Evolutionary conservation across 2,797 vertebrate genomes (phyloP), one percentile per base, ranked within the genome.

Genomic region (Falco rusticolus): DNA sequence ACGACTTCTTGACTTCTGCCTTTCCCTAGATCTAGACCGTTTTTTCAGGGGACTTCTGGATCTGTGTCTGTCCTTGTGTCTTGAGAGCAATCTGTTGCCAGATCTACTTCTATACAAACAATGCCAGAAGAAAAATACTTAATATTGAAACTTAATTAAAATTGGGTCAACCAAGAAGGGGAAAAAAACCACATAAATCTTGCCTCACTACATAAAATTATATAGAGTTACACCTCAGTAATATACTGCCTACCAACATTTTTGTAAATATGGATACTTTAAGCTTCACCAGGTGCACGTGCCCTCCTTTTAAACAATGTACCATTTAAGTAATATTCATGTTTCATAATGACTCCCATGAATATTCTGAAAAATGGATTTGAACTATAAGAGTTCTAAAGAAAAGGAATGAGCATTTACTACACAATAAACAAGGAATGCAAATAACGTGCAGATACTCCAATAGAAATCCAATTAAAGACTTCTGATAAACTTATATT

Each of bases 21-120:
- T 98, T 74, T 99, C 99, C 96, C 97, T 98, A 95, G 99, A 99
- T 78, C 97, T 98, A 29, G 99, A 99, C 61, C 90, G 98, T 93
- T 98, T 99, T 97, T 96, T 99, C 96, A 98, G 98, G 76, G 98
- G 95, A 86, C 98, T 98, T 89, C 98, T 98, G 64, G 98, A 98
- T 97, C 98, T 97, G 91, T 97, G 98, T 22, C 98, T 98, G 37
- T 99, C 98, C 41, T 96, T 98, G 51, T 97, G 97, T 93, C 97
- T 98, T 37, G 98, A 98, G 59, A 98, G 97, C 3, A 98, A 98
- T 95, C 97, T 98, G 94, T 98, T 98, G 13, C 98, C 97, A 26
- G 98, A 98, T 84, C 97, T 98, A 97, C 98, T 98, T 94, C 98
- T 98, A 94, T 56, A 54, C 72, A 22, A 96, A 94, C 89, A 48